Base-by-base conservation (phyloP, 2,113 vertebrate species). In the Numenius arquata region DNA sequence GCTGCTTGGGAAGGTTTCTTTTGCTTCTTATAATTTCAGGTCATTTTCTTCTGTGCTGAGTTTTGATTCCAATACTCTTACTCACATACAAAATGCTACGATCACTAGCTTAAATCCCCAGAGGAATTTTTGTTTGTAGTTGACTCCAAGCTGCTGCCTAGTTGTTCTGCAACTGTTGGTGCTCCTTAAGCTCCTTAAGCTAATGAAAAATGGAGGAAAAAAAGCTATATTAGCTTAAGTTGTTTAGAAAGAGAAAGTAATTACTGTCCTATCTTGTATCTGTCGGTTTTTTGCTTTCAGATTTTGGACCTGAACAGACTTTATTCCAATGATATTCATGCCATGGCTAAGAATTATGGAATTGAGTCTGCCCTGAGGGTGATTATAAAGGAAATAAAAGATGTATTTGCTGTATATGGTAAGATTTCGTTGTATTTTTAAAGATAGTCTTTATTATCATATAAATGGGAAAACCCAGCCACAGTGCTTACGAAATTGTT, bases 381-480 rank as follows among this genome's bases (percentile, higher is more conserved):
- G 85, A 99, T 99, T 12, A 99, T 99, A 96, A 99, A 99, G 97
- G 99, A 99, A 97, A 99, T 99, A 95, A 99, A 99, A 97, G 99
- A 99, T n/a, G 99, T 99, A 52, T 99, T 99, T 95, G 99, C 99
- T 6, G 99, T 99, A 43, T 99, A 99, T 13, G 99, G 99, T 99
- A 98, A 91, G 93, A 72, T 21, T 67, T 53, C 16, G 41, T 75
- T 15, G 8, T 45, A 10, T 67, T 68, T 91, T 78, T 72, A 40
- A 71, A 77, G 52, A 7, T 23, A 43, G 15, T 25, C 32, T 70
- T 55, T 65, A 53, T 68, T 90, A 47, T 8, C 18, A 25, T 34
- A 40, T 48, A 74, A 47, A 22, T 62, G 32, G 30, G n/a, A 92
- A 90, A 70, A 61, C 13, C 8, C 32, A 90, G 5, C 27, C 66